Base-by-base conservation (phyloP, 2,113 vertebrate species). In the Megalops atlanticus region DNA sequence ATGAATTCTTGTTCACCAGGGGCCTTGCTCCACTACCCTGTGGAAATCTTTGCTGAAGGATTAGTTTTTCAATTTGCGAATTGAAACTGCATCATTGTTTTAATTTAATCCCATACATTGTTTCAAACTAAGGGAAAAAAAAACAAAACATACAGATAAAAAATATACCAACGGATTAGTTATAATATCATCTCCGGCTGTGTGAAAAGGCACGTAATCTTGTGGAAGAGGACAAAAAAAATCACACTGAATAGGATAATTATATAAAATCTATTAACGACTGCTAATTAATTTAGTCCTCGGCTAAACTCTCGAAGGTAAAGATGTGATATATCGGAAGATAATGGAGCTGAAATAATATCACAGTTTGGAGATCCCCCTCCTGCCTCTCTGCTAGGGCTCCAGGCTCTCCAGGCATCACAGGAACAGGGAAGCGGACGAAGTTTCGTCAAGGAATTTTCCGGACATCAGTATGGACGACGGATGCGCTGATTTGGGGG, bases 41-140 rank as follows among this genome's bases (percentile, higher is more conserved):
- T 88, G 89, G 91, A 90, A 85, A 91, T 88, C 77, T 82, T 76
- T 84, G 84, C 70, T 33, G 76, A 74, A 82, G 83, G 89, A 91
- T 90, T 89, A 88, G 75, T 85, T 85, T 87, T 92, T 82, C 85
- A 87, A 87, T 90, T 90, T 86, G 81, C 80, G 86, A 78, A 87
- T 81, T 90, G 81, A 88, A 90, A 89, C 75, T 84, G 84, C 81
- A 85, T 89, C 82, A 85, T 90, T 89, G 82, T 91, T 87, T 88
- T 81, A 76, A 27, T 85, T 88, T 88, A 89, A 88, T 89, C 87
- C 85, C 64, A 18, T n/a, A 24, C 0, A 78, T 86, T 89, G 82
- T 89, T 87, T 82, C 47, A 83, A 84, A 86, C 79, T 35, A 64
- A 45, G 31, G 69, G 27, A 77, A 72, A 70, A 52, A 73, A 40